A percentile compares a stretch with the other conserved stretches of the same genome.
These are phyloP conservation scores for Thamnophis elegans DNA, from an alignment of 2,797 vertebrate genomes.

Conservation along the genomic window DNA sequence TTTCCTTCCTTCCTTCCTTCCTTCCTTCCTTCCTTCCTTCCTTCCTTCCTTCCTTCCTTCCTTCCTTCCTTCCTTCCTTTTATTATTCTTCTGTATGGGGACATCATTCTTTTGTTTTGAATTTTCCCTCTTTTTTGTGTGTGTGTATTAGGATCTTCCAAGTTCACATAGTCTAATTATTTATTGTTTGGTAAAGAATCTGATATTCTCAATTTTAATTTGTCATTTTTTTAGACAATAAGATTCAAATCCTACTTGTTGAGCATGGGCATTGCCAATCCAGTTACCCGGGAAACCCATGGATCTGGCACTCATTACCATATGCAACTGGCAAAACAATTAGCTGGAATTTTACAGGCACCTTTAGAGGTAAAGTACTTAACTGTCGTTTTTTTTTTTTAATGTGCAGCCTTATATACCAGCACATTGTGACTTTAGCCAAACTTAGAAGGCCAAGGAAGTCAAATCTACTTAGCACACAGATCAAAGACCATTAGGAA, in stretches of 20 bases:
- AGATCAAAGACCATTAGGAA: background rate
- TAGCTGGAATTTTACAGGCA: constrained; percentile 88
- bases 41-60: background rate
- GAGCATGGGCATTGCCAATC: constrained; percentile 98
- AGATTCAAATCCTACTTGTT: constrained; percentile 96
- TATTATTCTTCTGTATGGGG: background rate
- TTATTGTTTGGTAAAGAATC: background rate
- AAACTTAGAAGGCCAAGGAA: background rate
- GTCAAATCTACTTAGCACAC: background rate
- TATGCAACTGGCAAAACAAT: constrained; percentile 92
- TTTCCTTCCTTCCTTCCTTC: no score
- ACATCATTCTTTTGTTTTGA: background rate
- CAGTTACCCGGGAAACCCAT: constrained; percentile 92
- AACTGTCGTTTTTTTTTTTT: constrained; percentile 5
- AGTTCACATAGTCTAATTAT: background rate
- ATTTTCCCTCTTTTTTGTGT: background rate
- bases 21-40: no score
- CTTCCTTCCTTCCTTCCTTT: background rate
- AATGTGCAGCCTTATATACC: background rate
- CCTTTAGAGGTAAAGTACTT: constrained; percentile 84
- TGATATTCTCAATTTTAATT: background rate
- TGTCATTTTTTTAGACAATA: constrained; percentile 77
- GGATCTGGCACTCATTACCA: constrained; percentile 97
- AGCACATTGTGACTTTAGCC: background rate
- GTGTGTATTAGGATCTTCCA: background rate